phyloP scores from a whole-genome alignment of 2,113 vertebrate species.

The Delphinapterus leucas region DNA sequence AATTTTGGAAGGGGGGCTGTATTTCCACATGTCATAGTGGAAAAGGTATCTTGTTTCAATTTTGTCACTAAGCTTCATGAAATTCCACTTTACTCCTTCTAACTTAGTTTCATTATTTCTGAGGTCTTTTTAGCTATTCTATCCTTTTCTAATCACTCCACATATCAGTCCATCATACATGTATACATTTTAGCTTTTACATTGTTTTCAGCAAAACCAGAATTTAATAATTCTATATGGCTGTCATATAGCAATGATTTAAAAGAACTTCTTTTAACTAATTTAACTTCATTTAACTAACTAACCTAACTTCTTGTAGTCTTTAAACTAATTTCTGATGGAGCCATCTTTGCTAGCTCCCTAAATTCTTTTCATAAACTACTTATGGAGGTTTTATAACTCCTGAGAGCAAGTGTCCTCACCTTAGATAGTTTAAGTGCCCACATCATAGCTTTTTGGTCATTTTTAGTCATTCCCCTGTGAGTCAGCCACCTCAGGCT shows the following conservation, averaged over 20 bases:
- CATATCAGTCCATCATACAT: not conserved
- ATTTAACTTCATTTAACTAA: not conserved
- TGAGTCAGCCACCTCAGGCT: not conserved
- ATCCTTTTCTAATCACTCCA: not conserved
- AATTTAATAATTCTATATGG: not conserved
- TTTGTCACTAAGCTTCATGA: not conserved
- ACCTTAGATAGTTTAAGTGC: not conserved
- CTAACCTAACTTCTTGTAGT: not conserved
- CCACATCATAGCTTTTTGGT: not conserved
- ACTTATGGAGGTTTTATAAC: not conserved
- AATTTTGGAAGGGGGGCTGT: not conserved
- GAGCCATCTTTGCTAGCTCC: not conserved
- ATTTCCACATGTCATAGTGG: not conserved
- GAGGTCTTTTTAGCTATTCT: not conserved
- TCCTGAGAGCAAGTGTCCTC: not conserved
- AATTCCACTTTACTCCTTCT: conserved; percentile 18
- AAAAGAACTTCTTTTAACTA: not conserved
- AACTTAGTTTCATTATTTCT: not conserved
- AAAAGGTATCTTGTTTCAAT: not conserved
- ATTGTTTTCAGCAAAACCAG: not conserved
- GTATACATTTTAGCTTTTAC: not conserved
- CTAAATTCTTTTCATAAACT: not conserved
- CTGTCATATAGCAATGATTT: not conserved
- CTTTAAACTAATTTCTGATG: not conserved
- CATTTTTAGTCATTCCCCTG: not conserved